Evolutionary conservation across 2,113 vertebrate genomes (phyloP), one percentile per base, ranked within the genome.

Genomic region (Corythornis vintsioides): DNA sequence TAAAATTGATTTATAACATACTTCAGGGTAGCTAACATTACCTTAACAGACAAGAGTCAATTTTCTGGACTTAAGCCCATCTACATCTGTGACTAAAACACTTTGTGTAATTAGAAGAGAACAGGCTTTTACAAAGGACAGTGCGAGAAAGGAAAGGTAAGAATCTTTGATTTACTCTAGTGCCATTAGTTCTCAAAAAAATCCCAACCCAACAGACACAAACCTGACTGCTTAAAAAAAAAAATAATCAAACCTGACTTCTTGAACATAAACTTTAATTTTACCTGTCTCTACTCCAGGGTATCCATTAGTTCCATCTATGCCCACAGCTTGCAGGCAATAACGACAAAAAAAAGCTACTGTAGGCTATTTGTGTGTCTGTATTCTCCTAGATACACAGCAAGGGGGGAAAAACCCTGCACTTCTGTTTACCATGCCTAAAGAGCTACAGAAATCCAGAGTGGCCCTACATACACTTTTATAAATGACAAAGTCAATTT

Each of bases 361-460:
- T 38, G 57, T 59, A 55, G 80, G 82, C 80, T 84, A 25, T 71
- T 64, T 69, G 22, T 50, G 25, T 29, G 8, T 52, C 66, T 79
- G 21, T 47, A 20, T 63, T 85, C 63, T 82, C 80, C 83, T 38
- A 69, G 21, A 63, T 9, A 82, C 18, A 82, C 19, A 75, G 12
- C 0, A 0, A 84, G 25, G 9, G 16, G 7, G 5, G 13, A 77
- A 57, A 33, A 45, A 24, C 7, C 10, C 53, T 53, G 10, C 26
- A 10, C 22, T 69, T 45, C 65, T 1, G 1, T 73, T 84, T 55
- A 48, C 50, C 20, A 10, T 12, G 31, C 47, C 55, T 57, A 89
- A 82, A 45, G 17, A 50, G 55, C 80, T 66, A 91, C 66, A 76
- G 25, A 89, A 86, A 75, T 65, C 81, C 11, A 12, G 42, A 82